Evolutionary conservation across 2,113 vertebrate species (phyloP).

Genomic region (Grus americana): DNA sequence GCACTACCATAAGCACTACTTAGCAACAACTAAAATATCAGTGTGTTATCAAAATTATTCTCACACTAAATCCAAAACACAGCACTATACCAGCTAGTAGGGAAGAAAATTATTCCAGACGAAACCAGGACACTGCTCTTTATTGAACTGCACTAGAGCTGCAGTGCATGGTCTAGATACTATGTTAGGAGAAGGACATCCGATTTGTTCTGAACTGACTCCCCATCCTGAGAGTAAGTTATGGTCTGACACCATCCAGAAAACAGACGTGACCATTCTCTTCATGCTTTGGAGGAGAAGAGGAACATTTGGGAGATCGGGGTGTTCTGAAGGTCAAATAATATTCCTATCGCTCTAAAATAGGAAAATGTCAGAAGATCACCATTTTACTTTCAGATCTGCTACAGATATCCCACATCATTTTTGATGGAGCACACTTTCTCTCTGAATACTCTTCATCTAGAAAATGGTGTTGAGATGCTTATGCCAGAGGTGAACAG

Average conservation of each 20-base stretch:
- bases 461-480: background rate
- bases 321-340: background rate
- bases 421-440: background rate
- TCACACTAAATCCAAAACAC: no score
- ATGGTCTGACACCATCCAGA: background rate
- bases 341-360: background rate
- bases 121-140: background rate
- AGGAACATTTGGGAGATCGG: background rate
- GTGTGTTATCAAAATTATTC: no score
- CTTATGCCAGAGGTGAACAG: background rate
- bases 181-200: background rate
- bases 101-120: no score
- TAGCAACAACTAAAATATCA: no score
- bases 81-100: no score
- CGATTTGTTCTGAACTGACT: background rate
- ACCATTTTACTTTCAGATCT: background rate
- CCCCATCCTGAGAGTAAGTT: background rate
- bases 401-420: background rate
- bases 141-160: background rate
- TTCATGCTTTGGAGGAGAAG: background rate
- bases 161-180: background rate
- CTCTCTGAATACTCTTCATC: background rate
- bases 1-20: no score
- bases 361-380: background rate
- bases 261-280: background rate